Percentiles rank a stretch among this genome's conserved stretches.
Conservation (phyloP, 2,888 invertebrate species). For the Nymphalis c-album region DNA sequence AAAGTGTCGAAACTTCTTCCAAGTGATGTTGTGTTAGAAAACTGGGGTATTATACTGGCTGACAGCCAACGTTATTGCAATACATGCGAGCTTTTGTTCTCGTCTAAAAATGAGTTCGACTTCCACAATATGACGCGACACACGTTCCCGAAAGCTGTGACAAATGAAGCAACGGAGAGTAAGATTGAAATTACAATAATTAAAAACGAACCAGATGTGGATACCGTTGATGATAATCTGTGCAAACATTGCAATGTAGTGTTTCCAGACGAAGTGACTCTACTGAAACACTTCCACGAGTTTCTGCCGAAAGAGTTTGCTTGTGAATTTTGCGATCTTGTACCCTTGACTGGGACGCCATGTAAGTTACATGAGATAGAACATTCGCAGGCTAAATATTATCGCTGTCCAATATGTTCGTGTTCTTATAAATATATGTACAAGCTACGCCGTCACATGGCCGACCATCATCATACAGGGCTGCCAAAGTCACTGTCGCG, state of each 20-base stretch:
- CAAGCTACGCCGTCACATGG: slow-evolving; percentile 6
- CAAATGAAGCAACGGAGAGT: slow-evolving; percentile 36
- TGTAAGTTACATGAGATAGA: background rate
- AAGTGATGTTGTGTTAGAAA: slow-evolving; percentile 29
- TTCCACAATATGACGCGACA: slow-evolving; percentile 36
- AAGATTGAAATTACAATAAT: slow-evolving; percentile 29
- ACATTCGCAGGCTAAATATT: background rate
- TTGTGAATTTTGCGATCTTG: slow-evolving; percentile 11
- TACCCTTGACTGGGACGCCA: slow-evolving; percentile 8
- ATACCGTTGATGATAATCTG: slow-evolving; percentile 5
- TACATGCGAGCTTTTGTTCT: slow-evolving; percentile 34
- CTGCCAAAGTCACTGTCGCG: background rate
- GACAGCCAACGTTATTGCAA: slow-evolving; percentile 31
- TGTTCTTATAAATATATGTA: slow-evolving; percentile 16
- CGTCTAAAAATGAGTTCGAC: slow-evolving; percentile 35
- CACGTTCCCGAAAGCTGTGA: slow-evolving; percentile 37
- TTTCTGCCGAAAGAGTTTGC: slow-evolving; percentile 28
- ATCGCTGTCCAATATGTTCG: slow-evolving; percentile 25
- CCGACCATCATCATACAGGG: background rate
- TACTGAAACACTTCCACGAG: slow-evolving; percentile 37
- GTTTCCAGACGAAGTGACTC: slow-evolving; percentile 31
- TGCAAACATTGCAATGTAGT: slow-evolving; percentile 37
- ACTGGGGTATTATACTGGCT: slow-evolving; percentile 28
- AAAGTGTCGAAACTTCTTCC: slow-evolving; percentile 18
- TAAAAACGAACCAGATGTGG: background rate